Base-by-base conservation (phyloP, 2,113 vertebrate species). In the Menidia beryllina region DNA sequence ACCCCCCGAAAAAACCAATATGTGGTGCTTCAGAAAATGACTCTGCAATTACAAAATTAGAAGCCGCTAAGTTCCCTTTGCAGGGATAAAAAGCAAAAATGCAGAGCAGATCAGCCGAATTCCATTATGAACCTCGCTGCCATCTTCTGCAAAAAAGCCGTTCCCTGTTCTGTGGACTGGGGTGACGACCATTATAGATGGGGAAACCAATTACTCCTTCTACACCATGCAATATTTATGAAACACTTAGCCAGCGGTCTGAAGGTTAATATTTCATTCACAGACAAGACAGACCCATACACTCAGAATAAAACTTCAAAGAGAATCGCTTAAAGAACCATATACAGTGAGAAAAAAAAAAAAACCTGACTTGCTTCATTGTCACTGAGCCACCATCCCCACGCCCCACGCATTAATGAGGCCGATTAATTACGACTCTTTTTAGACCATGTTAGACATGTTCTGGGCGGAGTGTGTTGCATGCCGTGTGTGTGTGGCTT, bases 231-330 rank as follows among this genome's bases (percentile, higher is more conserved):
- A 90, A 90, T 91, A 92, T 92, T 92, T 86, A 92, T 91, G 83
- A 85, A 91, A 92, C 91, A 91, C 87, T 92, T 92, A 91, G 77
- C 84, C 81, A 66, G 60, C 67, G 67, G 90, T 88, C 85, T 73
- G 73, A 65, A 80, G 84, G 87, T 91, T 91, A 90, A 92, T 93
- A 93, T 91, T 92, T 91, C 86, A 91, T 91, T 83, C 72, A 67
- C 55, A 78, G 80, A 90, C 88, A 86, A 86, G 83, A 87, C 79
- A 79, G 76, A 72, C 81, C 74, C 70, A 72, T 54, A 79, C 27
- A 84, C 58, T 69, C 71, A 41, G 79, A 86, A 79, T 63, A 65
- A 81, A 80, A 82, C 75, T 86, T 81, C 43, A 86, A 84, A 79
- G 74, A 82, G 72, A 86, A 82, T 75, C 21, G 38, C 58, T 67